A percentile compares a stretch with the other conserved stretches of the same genome.
Conservation (phyloP, 2,797 vertebrate genomes). For the Syndactyla subalaris region DNA sequence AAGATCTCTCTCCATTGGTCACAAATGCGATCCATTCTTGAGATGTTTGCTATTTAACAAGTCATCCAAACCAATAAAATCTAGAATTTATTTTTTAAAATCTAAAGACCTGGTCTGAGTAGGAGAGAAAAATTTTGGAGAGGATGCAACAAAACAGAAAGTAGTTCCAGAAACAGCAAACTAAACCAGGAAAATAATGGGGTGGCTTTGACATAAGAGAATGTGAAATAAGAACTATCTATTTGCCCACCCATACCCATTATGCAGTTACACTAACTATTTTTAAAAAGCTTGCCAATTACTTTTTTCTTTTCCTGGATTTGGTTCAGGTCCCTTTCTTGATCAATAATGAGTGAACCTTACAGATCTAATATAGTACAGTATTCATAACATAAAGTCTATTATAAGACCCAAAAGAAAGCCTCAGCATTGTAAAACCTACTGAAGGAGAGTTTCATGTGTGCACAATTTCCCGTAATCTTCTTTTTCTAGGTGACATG, state of each 20-base stretch:
- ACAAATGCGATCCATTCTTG: neutral
- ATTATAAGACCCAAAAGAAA: neutral
- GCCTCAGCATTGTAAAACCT: neutral
- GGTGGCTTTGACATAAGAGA: neutral
- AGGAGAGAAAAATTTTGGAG: neutral
- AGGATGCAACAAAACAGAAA: neutral
- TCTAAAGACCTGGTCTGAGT: neutral
- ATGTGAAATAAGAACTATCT: neutral
- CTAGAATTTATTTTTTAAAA: neutral
- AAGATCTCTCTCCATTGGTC: rapidly evolving
- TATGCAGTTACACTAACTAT: neutral
- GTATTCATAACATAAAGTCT: neutral
- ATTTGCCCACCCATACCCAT: neutral
- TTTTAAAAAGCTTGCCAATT: neutral
- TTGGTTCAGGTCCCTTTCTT: neutral
- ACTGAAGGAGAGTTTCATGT: neutral
- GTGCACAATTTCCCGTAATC: neutral
- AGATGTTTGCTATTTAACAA: neutral
- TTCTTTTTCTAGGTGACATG: neutral
- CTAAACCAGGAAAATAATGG: neutral
- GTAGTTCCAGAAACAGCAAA: neutral
- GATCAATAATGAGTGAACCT: neutral
- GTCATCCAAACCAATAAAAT: neutral
- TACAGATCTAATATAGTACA: neutral
- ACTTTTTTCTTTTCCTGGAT: neutral